Conservation (phyloP, 2,797 vertebrate genomes). For the Typhlichthys subterraneus region DNA sequence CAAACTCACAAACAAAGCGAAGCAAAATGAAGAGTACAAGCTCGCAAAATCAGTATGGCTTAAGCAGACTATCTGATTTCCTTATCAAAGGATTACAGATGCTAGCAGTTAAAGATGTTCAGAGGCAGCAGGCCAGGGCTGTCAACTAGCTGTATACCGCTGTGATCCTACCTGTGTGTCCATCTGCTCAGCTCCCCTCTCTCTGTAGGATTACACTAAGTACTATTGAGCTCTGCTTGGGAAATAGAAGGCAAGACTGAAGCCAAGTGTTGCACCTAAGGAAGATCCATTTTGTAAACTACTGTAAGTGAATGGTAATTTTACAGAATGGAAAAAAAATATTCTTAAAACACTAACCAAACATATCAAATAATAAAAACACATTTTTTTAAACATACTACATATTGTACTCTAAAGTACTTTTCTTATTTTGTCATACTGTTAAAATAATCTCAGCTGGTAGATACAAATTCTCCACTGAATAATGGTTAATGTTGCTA, state of each 20-base stretch:
- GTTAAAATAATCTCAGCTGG: too few relatives aligned
- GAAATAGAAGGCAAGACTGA: too few relatives aligned
- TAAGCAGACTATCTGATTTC: constrained; percentile 45
- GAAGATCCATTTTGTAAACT: not conserved
- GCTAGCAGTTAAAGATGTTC: constrained; percentile 55
- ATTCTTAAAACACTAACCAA: not conserved
- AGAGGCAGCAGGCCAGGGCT: constrained; percentile 52
- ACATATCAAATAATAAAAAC: too few relatives aligned
- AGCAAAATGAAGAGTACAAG: too few relatives aligned
- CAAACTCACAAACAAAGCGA: too few relatives aligned
- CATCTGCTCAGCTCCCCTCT: constrained; percentile 67
- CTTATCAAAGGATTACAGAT: constrained; percentile 51
- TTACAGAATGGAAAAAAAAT: constrained; percentile 20
- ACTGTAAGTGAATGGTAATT: constrained; percentile 12
- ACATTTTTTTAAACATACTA: too few relatives aligned
- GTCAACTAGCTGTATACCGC: constrained; percentile 55
- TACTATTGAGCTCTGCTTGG: constrained; percentile 67
- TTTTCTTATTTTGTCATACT: too few relatives aligned
- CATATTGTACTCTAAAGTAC: too few relatives aligned
- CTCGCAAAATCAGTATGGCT: not conserved
- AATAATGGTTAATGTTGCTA: constrained; percentile 10
- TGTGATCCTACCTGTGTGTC: constrained; percentile 71
- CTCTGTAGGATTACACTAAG: constrained; percentile 80
- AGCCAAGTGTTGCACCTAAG: too few relatives aligned
- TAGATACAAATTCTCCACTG: not conserved